These are phyloP conservation scores for Chromobotia macracanthus DNA, from an alignment of 2,797 vertebrate species.

Conservation along the genomic window DNA sequence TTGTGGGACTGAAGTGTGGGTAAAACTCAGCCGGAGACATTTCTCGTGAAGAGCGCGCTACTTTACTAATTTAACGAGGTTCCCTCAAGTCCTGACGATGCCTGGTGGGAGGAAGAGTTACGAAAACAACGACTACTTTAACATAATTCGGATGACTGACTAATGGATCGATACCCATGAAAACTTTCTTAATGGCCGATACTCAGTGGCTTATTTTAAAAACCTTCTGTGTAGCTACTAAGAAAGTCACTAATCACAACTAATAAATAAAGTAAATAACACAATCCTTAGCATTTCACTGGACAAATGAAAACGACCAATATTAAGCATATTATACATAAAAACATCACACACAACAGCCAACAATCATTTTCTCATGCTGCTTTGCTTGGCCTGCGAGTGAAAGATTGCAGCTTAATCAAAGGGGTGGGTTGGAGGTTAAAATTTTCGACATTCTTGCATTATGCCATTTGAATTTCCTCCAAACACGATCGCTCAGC, in stretches of 20 bases:
- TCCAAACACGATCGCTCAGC: constrained; percentile 12
- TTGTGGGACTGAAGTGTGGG: constrained; percentile 68
- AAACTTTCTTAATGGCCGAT: constrained; percentile 33
- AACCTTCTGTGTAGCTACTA: too few relatives aligned
- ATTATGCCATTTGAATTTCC: constrained; percentile 16
- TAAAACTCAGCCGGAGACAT: constrained; percentile 53
- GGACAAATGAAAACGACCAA: constrained; percentile 1
- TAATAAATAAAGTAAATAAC: constrained; percentile 4
- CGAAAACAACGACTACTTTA: constrained; percentile 52
- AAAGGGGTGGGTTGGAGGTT: constrained; percentile 10
- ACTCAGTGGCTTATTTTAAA: too few relatives aligned
- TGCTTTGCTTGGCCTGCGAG: neutral
- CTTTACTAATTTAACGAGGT: constrained; percentile 39
- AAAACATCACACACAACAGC: neutral
- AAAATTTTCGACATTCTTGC: constrained; percentile 10
- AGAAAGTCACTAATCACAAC: constrained; percentile 5
- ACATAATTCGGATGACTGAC: constrained; percentile 44
- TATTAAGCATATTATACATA: constrained; percentile 12
- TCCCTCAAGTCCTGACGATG: constrained; percentile 45
- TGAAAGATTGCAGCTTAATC: constrained; percentile 13
- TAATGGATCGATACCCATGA: constrained; percentile 18
- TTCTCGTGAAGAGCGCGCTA: constrained; percentile 43
- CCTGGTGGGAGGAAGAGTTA: constrained; percentile 26
- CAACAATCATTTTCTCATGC: neutral
- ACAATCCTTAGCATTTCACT: neutral